Conservation (phyloP, 2,113 vertebrate species). For the Piprites chloris region DNA sequence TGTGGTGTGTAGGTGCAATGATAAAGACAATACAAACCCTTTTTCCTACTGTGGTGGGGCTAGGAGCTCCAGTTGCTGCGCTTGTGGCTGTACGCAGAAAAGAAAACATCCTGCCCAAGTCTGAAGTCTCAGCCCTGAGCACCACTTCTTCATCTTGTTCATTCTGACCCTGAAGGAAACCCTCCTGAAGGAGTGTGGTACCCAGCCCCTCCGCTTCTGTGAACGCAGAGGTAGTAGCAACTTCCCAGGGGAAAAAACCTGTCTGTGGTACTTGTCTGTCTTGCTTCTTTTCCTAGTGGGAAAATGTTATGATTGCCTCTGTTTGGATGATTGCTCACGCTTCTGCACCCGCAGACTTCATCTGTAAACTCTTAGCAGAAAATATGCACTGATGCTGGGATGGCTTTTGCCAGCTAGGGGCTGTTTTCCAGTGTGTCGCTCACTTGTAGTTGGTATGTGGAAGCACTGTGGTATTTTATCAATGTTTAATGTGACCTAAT, state of each 20-base stretch:
- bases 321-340: neutral
- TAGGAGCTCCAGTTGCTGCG: fast-evolving
- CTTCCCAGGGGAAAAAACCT: neutral
- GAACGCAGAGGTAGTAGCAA: fast-evolving
- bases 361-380: neutral
- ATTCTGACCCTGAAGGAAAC: neutral
- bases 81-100: neutral
- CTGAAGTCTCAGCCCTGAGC: fast-evolving
- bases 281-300: neutral
- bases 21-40: neutral
- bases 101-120: neutral
- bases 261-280: neutral
- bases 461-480: neutral
- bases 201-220: neutral
- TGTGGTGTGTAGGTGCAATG: neutral
- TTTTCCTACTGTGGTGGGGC: neutral
- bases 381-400: fast-evolving
- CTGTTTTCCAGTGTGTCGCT: neutral
- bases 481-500: slow-evolving; percentile 29
- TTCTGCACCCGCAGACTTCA: neutral
- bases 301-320: neutral
- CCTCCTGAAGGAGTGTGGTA: neutral
- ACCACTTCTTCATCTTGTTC: neutral
- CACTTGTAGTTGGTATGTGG: neutral
- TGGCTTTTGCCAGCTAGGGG: neutral